phyloP scores from a whole-genome alignment of 2,888 invertebrate species.

The Philopedon plagiatum region DNA sequence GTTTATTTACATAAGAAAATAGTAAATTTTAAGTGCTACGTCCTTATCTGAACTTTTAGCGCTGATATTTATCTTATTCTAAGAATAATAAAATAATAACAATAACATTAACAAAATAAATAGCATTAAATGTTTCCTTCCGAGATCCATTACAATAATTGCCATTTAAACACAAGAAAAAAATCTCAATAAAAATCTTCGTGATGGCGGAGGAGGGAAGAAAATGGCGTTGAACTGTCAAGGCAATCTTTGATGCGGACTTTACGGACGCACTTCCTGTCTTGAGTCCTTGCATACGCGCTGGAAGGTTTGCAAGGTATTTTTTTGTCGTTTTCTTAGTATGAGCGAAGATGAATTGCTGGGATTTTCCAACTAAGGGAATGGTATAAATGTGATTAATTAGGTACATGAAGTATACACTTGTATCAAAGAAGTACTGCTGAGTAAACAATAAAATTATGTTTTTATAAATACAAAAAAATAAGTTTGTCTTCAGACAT shows the following conservation, averaged over 20 bases:
- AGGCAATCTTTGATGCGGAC: background rate
- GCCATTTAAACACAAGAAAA: constrained; percentile 1
- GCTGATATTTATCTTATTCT: background rate
- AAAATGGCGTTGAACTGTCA: background rate
- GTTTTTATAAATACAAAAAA: no score
- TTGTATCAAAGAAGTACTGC: no score
- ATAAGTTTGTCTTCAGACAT: no score
- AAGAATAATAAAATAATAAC: background rate
- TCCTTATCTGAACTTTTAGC: no score
- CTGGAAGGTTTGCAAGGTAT: background rate
- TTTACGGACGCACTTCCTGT: background rate
- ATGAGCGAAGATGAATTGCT: background rate
- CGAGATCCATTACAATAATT: background rate
- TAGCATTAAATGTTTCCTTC: background rate
- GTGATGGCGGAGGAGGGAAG: background rate
- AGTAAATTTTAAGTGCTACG: no score
- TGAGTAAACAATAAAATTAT: no score
- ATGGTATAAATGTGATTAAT: no score
- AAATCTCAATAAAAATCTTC: background rate
- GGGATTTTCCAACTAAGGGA: no score
- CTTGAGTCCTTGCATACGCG: background rate
- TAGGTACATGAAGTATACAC: no score
- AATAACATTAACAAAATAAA: background rate
- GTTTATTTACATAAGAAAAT: no score
- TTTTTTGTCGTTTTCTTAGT: background rate